Evolutionary conservation across 1,140 invertebrate species (phyloP).

Genomic region (Eulimnadia texana): DNA sequence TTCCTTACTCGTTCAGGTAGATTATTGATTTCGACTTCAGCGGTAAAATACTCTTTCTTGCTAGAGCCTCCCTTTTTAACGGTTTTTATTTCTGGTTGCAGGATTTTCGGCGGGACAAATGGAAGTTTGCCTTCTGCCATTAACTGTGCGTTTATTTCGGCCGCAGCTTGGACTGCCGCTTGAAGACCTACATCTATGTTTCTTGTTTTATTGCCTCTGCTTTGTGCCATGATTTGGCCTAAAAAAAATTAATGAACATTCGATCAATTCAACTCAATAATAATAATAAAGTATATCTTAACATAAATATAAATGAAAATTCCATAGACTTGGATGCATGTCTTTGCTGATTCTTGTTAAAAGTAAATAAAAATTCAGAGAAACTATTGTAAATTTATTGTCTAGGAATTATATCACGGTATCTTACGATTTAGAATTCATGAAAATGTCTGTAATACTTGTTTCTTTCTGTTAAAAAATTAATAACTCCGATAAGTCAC

Average conservation of each 20-base stretch:
- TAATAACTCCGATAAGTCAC: background rate
- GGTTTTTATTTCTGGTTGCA: background rate
- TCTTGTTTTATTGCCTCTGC: background rate
- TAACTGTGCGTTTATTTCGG: conserved; percentile 4
- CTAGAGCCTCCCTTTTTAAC: background rate
- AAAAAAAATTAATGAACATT: no score
- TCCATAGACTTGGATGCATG: no score
- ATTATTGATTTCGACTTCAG: conserved; percentile 7
- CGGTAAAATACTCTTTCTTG: conserved; percentile 5
- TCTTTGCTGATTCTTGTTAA: no score
- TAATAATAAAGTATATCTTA: no score
- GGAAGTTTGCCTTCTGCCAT: conserved; percentile 6
- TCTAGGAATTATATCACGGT: no score
- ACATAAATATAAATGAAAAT: no score
- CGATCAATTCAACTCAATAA: no score
- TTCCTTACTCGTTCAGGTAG: conserved; percentile 4
- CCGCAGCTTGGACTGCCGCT: conserved; percentile 7
- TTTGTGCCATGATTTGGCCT: background rate
- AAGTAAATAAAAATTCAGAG: no score
- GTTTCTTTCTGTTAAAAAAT: background rate
- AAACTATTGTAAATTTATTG: no score
- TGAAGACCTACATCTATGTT: background rate
- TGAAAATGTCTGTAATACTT: no score
- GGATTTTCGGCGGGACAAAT: background rate
- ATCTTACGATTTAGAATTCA: no score